Evolutionary conservation across 2,113 vertebrate genomes (phyloP), one percentile per base, ranked within the genome.

Genomic region (Zeus faber): DNA sequence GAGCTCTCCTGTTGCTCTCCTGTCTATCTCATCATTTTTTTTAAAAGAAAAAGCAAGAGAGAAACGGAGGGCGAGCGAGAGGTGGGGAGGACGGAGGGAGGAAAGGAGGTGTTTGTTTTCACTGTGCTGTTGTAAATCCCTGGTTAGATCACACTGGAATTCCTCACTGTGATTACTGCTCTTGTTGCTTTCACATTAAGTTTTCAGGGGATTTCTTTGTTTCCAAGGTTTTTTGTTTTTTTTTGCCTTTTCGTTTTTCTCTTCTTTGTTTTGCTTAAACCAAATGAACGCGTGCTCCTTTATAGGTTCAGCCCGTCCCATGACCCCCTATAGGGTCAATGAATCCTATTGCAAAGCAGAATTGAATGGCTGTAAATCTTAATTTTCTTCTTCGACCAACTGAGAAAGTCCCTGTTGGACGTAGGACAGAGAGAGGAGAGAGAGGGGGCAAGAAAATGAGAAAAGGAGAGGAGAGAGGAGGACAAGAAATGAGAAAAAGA

Each of bases 1-100:
- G 25, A 45, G 43, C 27, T 59, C 33, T 45, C 4, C 20, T 40
- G 26, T 6, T 20, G 8, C 8, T 6, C 40, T 55, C 40, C 74
- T 77, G 77, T 84, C 79, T 65, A 73, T 75, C 65, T 80, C 70
- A 77, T 82, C 75, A 75, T 52, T 54, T 71, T 16, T 43, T 49
- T n/a, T 17, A n/a, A n/a, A 44, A 22, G 41, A 40, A 63, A 40
- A 53, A 39, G 7, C 5, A 1, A 57, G 49, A 45, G 35, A 44
- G 37, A 70, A 44, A 61, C 3, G 3, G 2, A 1, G 13, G 5
- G 23, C 2, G 11, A 39, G 49, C 43, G 31, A 75, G 49, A 62
- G 41, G 59, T 37, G 55, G 35, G 59, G 77, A 63, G 48, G 54
- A 52, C 41, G 40, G 59, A 49, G 53, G 67, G 60, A n/a, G n/a